Base-by-base conservation (phyloP, 1,140 invertebrate species). In the Cydia strobilella region DNA sequence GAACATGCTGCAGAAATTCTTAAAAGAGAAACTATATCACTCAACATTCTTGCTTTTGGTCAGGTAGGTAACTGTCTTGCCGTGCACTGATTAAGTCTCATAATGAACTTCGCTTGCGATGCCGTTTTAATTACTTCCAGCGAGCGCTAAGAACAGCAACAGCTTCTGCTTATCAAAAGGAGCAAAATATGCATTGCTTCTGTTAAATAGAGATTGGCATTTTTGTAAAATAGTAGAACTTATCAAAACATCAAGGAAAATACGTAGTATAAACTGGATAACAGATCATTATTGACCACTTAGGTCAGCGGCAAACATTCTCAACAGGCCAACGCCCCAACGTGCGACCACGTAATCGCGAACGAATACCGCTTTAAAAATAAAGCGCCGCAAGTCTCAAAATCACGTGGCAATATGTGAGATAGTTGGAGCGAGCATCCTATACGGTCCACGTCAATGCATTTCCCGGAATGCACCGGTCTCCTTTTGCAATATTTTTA, bases 251-350 rank as follows among this genome's bases (percentile, higher is more conserved):
- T 81, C 77, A 83, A 80, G 76, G 78, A 86, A 88, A 80, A 82
- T 84, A 86, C 77, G 72, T 77, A 84, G 83, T 86, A 84, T 86
- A 85, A 82, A 85, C 81, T 80, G 81, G 86, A 90, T 86, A 90
- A 89, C 84, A 89, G 85, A 90, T 91, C 88, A 91, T 89, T 90
- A 91, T 86, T 90, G 87, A 88, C 88, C 89, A 90, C 88, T 90
- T 86, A 85, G 88, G 86, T 90, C 88, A 88, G 87, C 87, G 83
- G 86, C 84, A 88, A 89, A 92, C 90, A 92, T 91, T 92, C 89
- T 90, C 82, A 79, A 85, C 86, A 86, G 88, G 88, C 82, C 89
- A 90, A 87, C 89, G 88, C 85, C 86, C 86, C 85, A 89, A 83
- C 82, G 81, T 82, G 87, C 80, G 76, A 80, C 79, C 79, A 72